These are phyloP conservation scores for Phyllopteryx taeniolatus DNA, from an alignment of 2,113 vertebrate species.

Conservation along the genomic window DNA sequence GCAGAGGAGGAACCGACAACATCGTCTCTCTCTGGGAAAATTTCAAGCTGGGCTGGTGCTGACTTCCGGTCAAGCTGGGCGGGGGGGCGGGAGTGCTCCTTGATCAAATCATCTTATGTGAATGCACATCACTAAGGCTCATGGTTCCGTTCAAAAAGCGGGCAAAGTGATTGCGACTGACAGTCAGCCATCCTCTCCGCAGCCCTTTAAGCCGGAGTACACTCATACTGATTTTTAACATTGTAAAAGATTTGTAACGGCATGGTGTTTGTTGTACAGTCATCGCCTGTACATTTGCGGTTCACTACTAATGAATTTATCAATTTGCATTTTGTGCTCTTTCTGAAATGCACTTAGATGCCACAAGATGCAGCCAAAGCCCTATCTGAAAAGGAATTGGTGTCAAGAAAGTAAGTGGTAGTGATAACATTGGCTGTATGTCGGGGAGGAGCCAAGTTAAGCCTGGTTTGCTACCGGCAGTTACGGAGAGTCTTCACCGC, in stretches of 20 bases:
- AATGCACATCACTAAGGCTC: slow-evolving; percentile 31
- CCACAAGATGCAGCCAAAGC: neutral
- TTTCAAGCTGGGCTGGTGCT: slow-evolving; percentile 26
- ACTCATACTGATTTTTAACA: no score
- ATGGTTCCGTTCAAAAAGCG: slow-evolving; percentile 48
- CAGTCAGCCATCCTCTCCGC: slow-evolving; percentile 35
- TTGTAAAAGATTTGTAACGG: no score
- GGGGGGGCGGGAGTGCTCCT: slow-evolving; percentile 2
- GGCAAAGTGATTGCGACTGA: slow-evolving; percentile 36
- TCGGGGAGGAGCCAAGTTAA: no score
- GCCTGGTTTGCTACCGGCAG: no score
- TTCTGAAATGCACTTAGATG: neutral
- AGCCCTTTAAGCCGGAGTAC: slow-evolving; percentile 28
- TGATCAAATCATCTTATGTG: slow-evolving; percentile 57
- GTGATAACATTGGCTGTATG: no score
- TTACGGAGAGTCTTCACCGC: no score
- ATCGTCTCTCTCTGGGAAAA: slow-evolving; percentile 32
- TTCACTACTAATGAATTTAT: no score
- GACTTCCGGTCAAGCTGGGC: slow-evolving; percentile 16
- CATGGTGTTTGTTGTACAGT: no score
- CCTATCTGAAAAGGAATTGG: no score
- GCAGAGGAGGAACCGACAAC: slow-evolving; percentile 41
- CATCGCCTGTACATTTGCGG: no score
- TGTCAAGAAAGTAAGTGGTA: no score
- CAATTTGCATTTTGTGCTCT: no score